A percentile compares a stretch with the other conserved stretches of the same genome.
Evolutionary conservation across 2,113 vertebrate species (phyloP).

Genomic region (Marcusenius ussheri): DNA sequence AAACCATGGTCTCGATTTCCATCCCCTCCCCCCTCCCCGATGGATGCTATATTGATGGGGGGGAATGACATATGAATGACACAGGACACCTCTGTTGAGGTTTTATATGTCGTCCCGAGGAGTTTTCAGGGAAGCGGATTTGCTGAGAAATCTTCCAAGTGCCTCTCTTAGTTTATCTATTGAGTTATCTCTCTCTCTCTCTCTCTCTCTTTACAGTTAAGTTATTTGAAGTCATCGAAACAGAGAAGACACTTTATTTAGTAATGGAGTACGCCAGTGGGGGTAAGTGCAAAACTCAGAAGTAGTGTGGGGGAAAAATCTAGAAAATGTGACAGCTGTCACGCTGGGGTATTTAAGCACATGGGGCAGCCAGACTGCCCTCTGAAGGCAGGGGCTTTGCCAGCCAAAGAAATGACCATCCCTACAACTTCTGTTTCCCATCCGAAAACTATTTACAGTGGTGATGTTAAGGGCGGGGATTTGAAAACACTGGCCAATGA

Average conservation of each 20-base stretch:
- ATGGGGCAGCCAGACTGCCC: not conserved
- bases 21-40: not conserved
- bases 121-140: not conserved
- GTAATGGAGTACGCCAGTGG: slow-evolving; percentile 94
- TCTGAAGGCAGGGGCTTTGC: not conserved
- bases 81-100: not conserved
- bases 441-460: not conserved
- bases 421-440: not conserved
- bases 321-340: not conserved
- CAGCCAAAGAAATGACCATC: not conserved
- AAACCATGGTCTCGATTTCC: not conserved
- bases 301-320: not conserved
- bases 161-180: not conserved
- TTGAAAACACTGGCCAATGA: not conserved
- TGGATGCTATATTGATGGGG: not conserved
- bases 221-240: slow-evolving; percentile 95
- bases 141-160: not conserved
- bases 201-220: slow-evolving; percentile 71
- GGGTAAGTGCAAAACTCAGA: slow-evolving; percentile 63
- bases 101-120: not conserved
- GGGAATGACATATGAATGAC: not conserved
- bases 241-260: slow-evolving; percentile 91
- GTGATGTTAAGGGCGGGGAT: not conserved
- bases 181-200: not conserved
- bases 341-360: not conserved